phyloP scores from a whole-genome alignment of 2,113 vertebrate species.

The Promerops cafer region DNA sequence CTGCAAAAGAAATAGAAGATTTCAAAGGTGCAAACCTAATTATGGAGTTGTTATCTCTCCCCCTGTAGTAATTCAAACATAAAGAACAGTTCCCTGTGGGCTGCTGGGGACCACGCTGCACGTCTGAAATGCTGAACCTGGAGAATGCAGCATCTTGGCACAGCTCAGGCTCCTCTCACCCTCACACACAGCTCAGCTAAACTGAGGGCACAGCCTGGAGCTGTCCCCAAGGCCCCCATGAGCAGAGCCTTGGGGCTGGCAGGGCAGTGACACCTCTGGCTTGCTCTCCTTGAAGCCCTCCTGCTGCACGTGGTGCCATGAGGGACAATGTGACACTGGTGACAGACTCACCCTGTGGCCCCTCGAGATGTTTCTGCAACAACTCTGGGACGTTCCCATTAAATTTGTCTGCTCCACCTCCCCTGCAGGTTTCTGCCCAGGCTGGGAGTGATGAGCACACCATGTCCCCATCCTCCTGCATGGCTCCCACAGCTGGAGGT shows the following conservation, averaged over 20 bases:
- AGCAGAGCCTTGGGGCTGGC: background rate
- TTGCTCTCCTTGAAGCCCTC: background rate
- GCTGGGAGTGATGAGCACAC: background rate
- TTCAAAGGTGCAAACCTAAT: slow-evolving; percentile 44
- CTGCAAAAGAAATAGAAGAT: background rate
- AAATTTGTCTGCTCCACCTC: background rate
- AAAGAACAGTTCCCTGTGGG: background rate
- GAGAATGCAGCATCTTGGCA: background rate
- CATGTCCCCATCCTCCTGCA: background rate
- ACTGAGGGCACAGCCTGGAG: too few species aligned
- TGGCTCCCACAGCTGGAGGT: background rate
- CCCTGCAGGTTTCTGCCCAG: background rate
- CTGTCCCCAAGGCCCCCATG: fast-evolving
- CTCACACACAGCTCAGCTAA: background rate
- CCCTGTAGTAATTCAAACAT: background rate
- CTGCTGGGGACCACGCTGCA: background rate
- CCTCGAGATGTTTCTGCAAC: fast-evolving
- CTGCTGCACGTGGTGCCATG: fast-evolving
- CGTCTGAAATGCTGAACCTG: background rate
- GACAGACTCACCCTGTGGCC: too few species aligned
- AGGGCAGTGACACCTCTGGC: background rate
- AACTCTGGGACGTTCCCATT: fast-evolving
- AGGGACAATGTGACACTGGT: background rate
- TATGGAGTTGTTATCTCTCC: background rate
- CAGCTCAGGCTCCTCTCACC: background rate